Conservation (phyloP, 1,140 invertebrate species). For the Apocrypta bakeri region DNA sequence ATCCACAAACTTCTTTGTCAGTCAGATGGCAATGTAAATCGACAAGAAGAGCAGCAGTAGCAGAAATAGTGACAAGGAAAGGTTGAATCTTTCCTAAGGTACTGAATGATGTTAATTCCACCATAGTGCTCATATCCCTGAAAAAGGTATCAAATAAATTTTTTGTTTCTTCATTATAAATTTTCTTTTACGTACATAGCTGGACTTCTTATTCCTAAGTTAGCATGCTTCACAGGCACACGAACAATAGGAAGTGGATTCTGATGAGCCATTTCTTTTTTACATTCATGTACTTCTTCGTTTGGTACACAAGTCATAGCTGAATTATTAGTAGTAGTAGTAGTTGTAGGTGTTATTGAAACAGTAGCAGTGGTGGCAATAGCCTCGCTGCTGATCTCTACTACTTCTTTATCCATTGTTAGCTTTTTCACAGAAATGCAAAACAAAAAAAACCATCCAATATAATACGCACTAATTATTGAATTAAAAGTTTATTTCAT, state of each 20-base stretch:
- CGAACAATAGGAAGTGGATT: slow-evolving; percentile 60
- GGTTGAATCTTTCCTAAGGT: slow-evolving; percentile 92
- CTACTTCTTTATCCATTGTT: slow-evolving; percentile 40
- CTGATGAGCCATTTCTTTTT: slow-evolving; percentile 30
- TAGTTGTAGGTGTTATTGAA: background rate
- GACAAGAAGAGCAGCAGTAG: slow-evolving; percentile 90
- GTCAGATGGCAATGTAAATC: slow-evolving; percentile 96
- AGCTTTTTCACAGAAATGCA: background rate
- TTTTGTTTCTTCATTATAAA: background rate
- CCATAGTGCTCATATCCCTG: slow-evolving; percentile 91
- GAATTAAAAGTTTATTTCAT: background rate
- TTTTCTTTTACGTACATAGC: slow-evolving; percentile 64
- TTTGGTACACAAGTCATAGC: background rate
- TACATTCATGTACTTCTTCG: slow-evolving; percentile 43
- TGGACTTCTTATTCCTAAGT: slow-evolving; percentile 72
- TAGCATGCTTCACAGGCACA: slow-evolving; percentile 73
- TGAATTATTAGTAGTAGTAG: background rate
- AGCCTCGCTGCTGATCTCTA: slow-evolving; percentile 37
- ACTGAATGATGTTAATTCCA: slow-evolving; percentile 91
- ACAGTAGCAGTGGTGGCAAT: background rate
- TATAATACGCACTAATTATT: background rate
- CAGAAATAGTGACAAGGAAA: slow-evolving; percentile 90
- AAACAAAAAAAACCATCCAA: slow-evolving; percentile 1
- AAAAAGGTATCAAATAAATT: slow-evolving; percentile 59
- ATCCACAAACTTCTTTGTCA: slow-evolving; percentile 94